These are phyloP conservation scores for Cyprinodon brontotheroides DNA, from an alignment of 2,113 vertebrate species.

Conservation along the genomic window DNA sequence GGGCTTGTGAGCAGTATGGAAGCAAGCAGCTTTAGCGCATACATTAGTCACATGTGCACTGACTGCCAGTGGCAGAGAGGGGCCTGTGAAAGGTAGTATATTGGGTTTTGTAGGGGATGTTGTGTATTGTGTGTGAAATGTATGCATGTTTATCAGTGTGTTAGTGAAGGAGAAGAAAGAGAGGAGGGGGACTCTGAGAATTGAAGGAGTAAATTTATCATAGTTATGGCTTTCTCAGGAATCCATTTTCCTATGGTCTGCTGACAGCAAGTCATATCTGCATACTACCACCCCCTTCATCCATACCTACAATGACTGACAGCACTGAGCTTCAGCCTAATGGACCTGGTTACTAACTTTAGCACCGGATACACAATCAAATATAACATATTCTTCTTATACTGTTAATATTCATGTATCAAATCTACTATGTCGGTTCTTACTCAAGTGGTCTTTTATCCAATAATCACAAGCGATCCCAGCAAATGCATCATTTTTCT, in stretches of 20 bases:
- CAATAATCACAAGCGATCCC: background rate
- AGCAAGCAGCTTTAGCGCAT: constrained; percentile 95
- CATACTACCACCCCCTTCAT: constrained; percentile 46
- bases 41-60: constrained; percentile 89
- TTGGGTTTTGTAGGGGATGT: constrained; percentile 63
- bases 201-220: constrained; percentile 91
- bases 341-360: constrained; percentile 51
- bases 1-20: constrained; percentile 91
- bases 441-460: background rate
- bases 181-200: constrained; percentile 63
- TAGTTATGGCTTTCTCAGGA: constrained; percentile 95
- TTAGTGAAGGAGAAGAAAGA: constrained; percentile 43
- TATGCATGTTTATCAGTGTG: constrained; percentile 70
- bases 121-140: constrained; percentile 62
- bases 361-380: constrained; percentile 40
- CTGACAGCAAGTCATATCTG: constrained; percentile 85
- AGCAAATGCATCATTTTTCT: background rate
- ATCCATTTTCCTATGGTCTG: constrained; percentile 93
- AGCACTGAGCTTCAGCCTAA: constrained; percentile 50
- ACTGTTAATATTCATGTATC: background rate
- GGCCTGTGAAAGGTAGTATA: constrained; percentile 82
- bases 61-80: constrained; percentile 63
- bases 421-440: background rate
- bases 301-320: constrained; percentile 63
- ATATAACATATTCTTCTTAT: background rate